A percentile compares a stretch with the other conserved stretches of the same genome.
phyloP scores from a whole-genome alignment of 53 echinoderm and acorn worm genomes.

The Antedon mediterranea region DNA sequence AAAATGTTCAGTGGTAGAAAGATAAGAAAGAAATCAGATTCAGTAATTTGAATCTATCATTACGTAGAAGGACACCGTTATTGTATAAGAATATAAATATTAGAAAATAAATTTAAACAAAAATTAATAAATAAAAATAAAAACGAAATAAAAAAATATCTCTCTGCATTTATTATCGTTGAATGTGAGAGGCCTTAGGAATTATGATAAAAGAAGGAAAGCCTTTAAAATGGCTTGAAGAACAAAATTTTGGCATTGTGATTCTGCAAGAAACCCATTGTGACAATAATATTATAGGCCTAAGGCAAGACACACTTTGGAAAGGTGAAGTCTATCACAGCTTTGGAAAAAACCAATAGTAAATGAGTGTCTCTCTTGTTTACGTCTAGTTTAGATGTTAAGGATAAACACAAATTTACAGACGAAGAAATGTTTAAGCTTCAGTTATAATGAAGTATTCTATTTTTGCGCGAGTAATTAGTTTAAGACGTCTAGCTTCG shows the following conservation, averaged over 20 bases:
- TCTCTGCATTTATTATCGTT: too few relatives aligned
- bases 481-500: slow-evolving; percentile 8
- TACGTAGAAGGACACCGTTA: too few relatives aligned
- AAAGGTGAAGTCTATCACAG: not conserved
- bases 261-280: not conserved
- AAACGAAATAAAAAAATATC: too few relatives aligned
- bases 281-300: not conserved
- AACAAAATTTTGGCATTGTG: not conserved
- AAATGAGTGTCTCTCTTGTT: not conserved
- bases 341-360: not conserved
- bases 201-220: too few relatives aligned
- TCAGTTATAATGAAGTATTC: slow-evolving; percentile 5
- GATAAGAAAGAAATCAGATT: too few relatives aligned
- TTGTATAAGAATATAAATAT: too few relatives aligned
- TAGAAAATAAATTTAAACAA: too few relatives aligned
- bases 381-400: not conserved
- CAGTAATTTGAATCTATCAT: too few relatives aligned
- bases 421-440: slow-evolving; percentile 4
- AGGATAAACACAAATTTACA: not conserved
- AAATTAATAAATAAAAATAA: too few relatives aligned
- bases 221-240: not conserved
- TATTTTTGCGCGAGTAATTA: slow-evolving; percentile 9
- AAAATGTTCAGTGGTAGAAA: too few relatives aligned
- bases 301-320: not conserved
- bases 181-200: too few relatives aligned